Evolutionary conservation across 2,797 vertebrate genomes (phyloP), one percentile per base, ranked within the genome.

Genomic region (Bradypodion pumilum): DNA sequence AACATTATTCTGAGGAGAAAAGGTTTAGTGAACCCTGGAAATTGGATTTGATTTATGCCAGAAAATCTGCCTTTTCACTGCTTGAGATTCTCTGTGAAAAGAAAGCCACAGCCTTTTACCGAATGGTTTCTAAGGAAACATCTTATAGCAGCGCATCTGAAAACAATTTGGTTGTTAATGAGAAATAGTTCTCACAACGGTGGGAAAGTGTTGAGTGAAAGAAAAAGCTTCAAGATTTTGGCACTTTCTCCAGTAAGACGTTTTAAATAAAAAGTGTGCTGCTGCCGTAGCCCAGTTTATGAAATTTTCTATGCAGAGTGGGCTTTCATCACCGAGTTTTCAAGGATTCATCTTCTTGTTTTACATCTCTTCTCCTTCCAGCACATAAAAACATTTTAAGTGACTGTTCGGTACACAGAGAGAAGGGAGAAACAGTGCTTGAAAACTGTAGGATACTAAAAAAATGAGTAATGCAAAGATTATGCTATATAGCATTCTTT

Each of bases 131-230:
- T 96, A 97, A 91, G 96, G 97, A 96, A 96, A 97, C 97, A 91
- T 92, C 95, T 92, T 95, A 96, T 94, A 96, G 95, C 88, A 91
- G 94, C 95, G 96, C 96, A 95, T 97, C 96, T 96, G 96, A 97
- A 96, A 97, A 96, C 96, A 97, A 97, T 97, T 96, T 95, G 96
- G 95, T 96, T 95, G 95, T 95, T 97, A 97, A 97, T 97, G 97
- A 97, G 97, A 95, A 96, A 93, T 96, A 93, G 95, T 96, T 95
- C 95, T 95, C 94, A 95, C 91, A 89, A 95, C n/a, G 96, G 96
- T 97, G 97, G 97, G 97, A 97, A 97, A 97, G 94, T 94, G 95
- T 92, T 90, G 92, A 91, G 92, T 91, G 88, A 95, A 96, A 96
- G 95, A 93, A 96, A 92, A 95, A 91, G 65, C 94, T 94, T 92